Evolutionary conservation across 2,888 invertebrate species (phyloP).

Genomic region (Zhuqinia jingwanae): DNA sequence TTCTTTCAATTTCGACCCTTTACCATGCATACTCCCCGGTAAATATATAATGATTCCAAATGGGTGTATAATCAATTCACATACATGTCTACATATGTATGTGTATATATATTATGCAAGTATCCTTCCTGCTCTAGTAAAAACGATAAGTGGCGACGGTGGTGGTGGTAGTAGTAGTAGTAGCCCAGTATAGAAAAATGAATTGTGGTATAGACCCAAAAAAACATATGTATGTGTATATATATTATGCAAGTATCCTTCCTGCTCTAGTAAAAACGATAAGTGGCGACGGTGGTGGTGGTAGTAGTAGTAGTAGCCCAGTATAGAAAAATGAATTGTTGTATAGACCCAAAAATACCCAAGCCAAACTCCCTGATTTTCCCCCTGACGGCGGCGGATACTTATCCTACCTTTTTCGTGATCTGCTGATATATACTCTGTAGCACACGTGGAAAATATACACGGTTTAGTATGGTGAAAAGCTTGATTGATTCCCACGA

Average conservation of each 20-base stretch:
- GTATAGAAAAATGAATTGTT: slow-evolving; percentile 42
- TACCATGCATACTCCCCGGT: background rate
- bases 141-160: background rate
- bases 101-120: background rate
- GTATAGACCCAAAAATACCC: background rate
- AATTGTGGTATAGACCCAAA: slow-evolving; percentile 19
- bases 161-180: slow-evolving; percentile 18
- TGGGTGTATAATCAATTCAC: slow-evolving; percentile 1
- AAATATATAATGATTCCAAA: background rate
- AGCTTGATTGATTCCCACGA: slow-evolving; percentile 66
- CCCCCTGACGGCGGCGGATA: slow-evolving; percentile 34
- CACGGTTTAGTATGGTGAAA: slow-evolving; percentile 42
- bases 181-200: too few relatives aligned
- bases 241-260: slow-evolving; percentile 2
- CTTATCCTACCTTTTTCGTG: slow-evolving; percentile 5
- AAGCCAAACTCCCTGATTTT: slow-evolving; percentile 29
- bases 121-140: slow-evolving; percentile 15
- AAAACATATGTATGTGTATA: too few relatives aligned
- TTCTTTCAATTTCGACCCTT: slow-evolving; percentile 4
- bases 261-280: background rate
- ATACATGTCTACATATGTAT: slow-evolving; percentile 18
- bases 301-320: slow-evolving; percentile 34
- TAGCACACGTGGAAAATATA: slow-evolving; percentile 38
- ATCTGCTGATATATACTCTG: too few relatives aligned
- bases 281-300: background rate